Conservation (phyloP, 2,797 vertebrate genomes). For the Leptoclinus maculatus region DNA sequence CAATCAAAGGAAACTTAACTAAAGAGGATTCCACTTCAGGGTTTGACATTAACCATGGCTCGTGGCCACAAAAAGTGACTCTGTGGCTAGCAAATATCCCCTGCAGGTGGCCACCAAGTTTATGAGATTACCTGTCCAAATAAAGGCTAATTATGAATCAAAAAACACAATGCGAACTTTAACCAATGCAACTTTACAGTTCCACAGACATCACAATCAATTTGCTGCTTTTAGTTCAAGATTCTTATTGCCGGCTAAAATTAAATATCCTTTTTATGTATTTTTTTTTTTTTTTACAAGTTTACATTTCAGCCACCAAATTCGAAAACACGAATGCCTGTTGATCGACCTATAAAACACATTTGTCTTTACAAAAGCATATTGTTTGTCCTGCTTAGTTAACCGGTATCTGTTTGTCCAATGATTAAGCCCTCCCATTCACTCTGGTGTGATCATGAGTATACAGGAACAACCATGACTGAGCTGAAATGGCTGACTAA, state of each 20-base stretch:
- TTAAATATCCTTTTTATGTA: too few relatives aligned
- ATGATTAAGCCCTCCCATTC: conserved; percentile 15
- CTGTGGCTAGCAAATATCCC: not conserved
- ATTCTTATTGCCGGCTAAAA: too few relatives aligned
- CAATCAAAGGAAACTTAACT: not conserved
- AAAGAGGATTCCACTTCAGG: not conserved
- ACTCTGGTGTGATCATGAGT: conserved; percentile 25
- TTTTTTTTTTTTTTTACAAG: too few relatives aligned
- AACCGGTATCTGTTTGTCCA: conserved; percentile 10
- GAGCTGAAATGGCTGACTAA: conserved; percentile 45
- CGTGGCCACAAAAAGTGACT: not conserved
- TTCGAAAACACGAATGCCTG: not conserved
- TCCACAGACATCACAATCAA: not conserved
- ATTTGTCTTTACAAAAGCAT: not conserved
- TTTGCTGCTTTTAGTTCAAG: not conserved
- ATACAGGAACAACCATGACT: conserved; percentile 41
- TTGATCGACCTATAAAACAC: not conserved
- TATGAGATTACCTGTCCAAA: too few relatives aligned
- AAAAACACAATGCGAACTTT: too few relatives aligned
- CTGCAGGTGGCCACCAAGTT: not conserved
- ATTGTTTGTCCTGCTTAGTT: conserved; percentile 1
- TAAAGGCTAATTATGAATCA: too few relatives aligned
- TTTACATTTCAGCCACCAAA: too few relatives aligned
- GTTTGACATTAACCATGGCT: not conserved
- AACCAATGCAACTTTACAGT: not conserved